Evolutionary conservation across 2,797 vertebrate genomes (phyloP).

Genomic region (Dicrostonyx torquatus): DNA sequence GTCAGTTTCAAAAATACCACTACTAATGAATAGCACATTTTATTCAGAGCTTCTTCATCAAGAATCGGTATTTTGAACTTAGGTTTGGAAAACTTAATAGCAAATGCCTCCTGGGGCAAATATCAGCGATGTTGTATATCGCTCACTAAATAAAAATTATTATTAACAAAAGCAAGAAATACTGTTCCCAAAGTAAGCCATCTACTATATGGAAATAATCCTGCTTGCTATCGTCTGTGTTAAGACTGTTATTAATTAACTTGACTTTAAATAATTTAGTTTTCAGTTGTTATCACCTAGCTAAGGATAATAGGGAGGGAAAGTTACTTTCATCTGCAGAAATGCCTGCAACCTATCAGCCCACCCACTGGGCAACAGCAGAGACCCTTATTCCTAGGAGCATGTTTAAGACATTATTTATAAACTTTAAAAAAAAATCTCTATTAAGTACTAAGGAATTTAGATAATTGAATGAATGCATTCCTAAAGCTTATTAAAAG

Average conservation of each 20-base stretch:
- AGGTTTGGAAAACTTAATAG: background rate
- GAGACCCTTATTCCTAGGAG: background rate
- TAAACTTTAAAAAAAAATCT: conserved; percentile 19
- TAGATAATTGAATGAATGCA: conserved; percentile 41
- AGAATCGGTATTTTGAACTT: background rate
- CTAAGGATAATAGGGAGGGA: background rate
- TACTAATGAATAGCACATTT: background rate
- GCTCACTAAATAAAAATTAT: conserved; percentile 26
- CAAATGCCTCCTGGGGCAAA: background rate
- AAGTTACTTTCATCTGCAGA: conserved; percentile 10
- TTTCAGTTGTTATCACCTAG: conserved; percentile 12
- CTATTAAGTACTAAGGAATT: conserved; percentile 35
- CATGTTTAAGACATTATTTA: background rate
- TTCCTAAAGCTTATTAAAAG: conserved; percentile 60
- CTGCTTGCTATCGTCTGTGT: background rate
- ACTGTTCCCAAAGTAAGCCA: background rate
- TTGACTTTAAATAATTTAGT: background rate
- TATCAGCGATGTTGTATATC: background rate
- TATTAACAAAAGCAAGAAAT: conserved; percentile 16
- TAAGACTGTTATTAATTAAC: conserved; percentile 19
- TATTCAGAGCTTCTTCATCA: background rate
- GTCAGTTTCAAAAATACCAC: background rate
- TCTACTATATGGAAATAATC: background rate
- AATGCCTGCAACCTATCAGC: background rate
- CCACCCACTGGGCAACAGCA: background rate